These are phyloP conservation scores for Cataglyphis altisquamis DNA, from an alignment of 2,888 invertebrate genomes.

Conservation along the genomic window DNA sequence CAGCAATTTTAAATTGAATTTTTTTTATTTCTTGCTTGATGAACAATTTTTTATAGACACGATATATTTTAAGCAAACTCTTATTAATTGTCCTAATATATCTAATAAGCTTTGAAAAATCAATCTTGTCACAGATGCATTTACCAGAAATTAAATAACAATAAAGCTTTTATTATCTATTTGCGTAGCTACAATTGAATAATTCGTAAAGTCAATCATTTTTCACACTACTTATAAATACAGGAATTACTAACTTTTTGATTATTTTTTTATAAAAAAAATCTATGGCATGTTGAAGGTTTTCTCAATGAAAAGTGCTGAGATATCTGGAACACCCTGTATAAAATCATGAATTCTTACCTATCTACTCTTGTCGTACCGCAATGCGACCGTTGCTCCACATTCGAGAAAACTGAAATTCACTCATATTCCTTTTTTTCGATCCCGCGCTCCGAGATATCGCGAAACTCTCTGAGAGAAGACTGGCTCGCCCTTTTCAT, in stretches of 20 bases:
- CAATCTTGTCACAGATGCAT: neutral
- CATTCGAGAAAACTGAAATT: constrained; percentile 42
- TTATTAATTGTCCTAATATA: neutral
- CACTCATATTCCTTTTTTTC: constrained; percentile 16
- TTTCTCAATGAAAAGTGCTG: neutral
- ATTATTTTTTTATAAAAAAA: neutral
- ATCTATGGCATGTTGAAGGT: neutral
- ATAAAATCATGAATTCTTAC: constrained; percentile 40
- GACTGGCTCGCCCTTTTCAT: neutral
- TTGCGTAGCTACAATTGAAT: neutral
- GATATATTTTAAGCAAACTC: neutral
- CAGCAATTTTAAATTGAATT: constrained; percentile 1
- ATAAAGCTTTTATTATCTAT: neutral
- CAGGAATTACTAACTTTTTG: neutral
- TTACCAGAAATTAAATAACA: constrained; percentile 5
- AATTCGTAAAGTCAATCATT: neutral
- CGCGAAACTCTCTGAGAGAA: neutral
- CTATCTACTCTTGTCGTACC: constrained; percentile 48
- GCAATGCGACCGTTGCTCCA: constrained; percentile 66
- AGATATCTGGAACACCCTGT: constrained; percentile 40
- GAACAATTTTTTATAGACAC: neutral
- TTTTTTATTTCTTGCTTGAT: neutral
- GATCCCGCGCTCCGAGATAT: neutral
- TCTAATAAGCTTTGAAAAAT: neutral
- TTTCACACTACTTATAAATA: neutral